Evolutionary conservation across 2,113 vertebrate genomes (phyloP), one percentile per base, ranked within the genome.

Genomic region (Marmota flaviventris): DNA sequence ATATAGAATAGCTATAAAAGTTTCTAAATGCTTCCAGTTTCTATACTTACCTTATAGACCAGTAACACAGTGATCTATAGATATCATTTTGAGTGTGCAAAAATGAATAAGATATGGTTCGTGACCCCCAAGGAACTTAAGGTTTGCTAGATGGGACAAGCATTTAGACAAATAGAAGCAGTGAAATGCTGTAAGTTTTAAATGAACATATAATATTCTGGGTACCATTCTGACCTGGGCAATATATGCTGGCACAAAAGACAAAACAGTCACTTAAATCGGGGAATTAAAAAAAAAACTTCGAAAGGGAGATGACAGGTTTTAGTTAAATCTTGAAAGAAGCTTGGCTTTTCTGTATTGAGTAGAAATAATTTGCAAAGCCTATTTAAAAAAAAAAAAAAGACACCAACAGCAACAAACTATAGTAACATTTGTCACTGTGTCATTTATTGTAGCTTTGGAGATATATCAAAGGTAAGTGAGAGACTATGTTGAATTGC

Each of bases 401-500:
- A 78, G 86, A 92, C 58, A 83, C 69, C 13, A 58, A 92, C 24
- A 83, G 69, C 11, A 58, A 63, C 22, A 25, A 63, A 63, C 61
- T 63, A 77, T 75, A 88, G 94, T 82, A 78, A 32, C 73, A 14
- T 92, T 93, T 89, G 69, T 42, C 8, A 0, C 85, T 13, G 29
- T 16, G 24, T 91, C 53, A 3, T 94, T 89, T 90, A 92, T 73
- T 90, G 29, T 5, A 85, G 77, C 84, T 65, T 45, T 58, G 79
- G 84, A 94, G 72, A 48, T 87, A 27, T 65, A 92, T 94, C 90
- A 87, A 88, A 96, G 89, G 87, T 91, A 94, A 97, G 63, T 77
- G 22, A 83, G 86, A 70, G 77, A 75, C 88, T 73, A 1, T 0
- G 1, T 85, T 45, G 91, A 90, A 79, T 89, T 96, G 85, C 89